A percentile compares a stretch with the other conserved stretches of the same genome.
phyloP scores from a whole-genome alignment of 1,140 invertebrate species.

The Holcopasites calliopsidis region DNA sequence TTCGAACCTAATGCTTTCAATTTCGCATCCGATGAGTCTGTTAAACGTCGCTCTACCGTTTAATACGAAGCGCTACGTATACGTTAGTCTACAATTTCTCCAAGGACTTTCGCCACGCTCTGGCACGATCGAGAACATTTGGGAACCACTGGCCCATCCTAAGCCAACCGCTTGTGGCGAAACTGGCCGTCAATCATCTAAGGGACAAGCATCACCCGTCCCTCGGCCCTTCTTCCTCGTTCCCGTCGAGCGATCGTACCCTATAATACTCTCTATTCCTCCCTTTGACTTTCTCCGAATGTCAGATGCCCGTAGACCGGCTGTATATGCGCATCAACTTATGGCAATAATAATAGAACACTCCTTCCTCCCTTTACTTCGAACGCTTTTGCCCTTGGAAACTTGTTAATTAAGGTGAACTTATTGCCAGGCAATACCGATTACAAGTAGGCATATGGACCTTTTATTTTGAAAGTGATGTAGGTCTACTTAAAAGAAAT shows the following conservation, averaged over 20 bases:
- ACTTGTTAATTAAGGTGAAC: conserved; percentile 11
- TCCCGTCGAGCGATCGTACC: conserved; percentile 41
- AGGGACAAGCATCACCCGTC: conserved; percentile 55
- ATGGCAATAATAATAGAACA: conserved; percentile 25
- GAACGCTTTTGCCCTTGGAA: conserved; percentile 42
- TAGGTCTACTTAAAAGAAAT: too few relatives aligned
- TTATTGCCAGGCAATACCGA: conserved; percentile 9
- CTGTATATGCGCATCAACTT: conserved; percentile 2
- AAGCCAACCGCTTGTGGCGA: conserved; percentile 57
- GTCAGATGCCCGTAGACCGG: conserved; percentile 25
- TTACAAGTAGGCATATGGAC: too few relatives aligned
- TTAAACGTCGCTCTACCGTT: too few relatives aligned
- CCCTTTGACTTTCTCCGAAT: conserved; percentile 32
- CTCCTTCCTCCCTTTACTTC: conserved; percentile 33
- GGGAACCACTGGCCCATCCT: conserved; percentile 60
- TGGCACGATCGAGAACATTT: conserved; percentile 28
- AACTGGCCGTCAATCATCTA: conserved; percentile 68
- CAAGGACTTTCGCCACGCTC: not conserved
- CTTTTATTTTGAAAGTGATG: too few relatives aligned
- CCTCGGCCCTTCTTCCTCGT: conserved; percentile 22
- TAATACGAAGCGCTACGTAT: not conserved
- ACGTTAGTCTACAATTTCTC: not conserved
- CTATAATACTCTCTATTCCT: conserved; percentile 46
- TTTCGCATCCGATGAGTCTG: too few relatives aligned
- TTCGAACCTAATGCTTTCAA: too few relatives aligned